Percentiles rank a stretch among this genome's conserved stretches.
These are phyloP conservation scores for Microctonus hyperodae DNA, from an alignment of 2,888 invertebrate genomes.

Conservation along the genomic window DNA sequence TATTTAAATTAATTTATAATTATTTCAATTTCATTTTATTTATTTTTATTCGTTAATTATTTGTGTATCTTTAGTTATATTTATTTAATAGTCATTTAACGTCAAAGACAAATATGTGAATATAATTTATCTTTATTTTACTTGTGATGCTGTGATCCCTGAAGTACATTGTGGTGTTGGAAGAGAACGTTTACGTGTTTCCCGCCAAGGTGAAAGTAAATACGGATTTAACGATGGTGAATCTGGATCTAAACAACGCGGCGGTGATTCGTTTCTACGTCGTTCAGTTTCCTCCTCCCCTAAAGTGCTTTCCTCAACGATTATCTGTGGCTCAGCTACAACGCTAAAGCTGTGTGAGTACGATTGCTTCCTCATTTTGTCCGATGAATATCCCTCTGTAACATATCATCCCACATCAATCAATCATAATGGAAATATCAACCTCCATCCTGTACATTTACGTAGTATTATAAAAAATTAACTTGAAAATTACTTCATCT, in stretches of 20 bases:
- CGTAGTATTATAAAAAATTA: no score
- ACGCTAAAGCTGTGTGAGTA: constrained; percentile 48
- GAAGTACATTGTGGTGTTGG: constrained; percentile 86
- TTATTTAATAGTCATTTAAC: no score
- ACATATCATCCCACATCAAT: no score
- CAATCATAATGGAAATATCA: no score
- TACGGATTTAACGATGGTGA: constrained; percentile 81
- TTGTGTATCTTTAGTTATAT: no score
- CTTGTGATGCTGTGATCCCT: constrained; percentile 86
- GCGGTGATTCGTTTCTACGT: constrained; percentile 65
- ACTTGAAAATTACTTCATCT: no score
- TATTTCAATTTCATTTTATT: neutral
- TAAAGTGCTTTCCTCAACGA: constrained; percentile 79
- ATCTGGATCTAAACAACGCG: constrained; percentile 76
- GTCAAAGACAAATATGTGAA: no score
- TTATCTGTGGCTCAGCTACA: constrained; percentile 78
- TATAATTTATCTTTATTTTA: constrained; percentile 40
- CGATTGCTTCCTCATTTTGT: constrained; percentile 56
- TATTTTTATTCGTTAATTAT: no score
- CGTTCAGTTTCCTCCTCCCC: constrained; percentile 71
- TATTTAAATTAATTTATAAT: no score
- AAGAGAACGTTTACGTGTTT: constrained; percentile 81
- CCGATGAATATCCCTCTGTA: constrained; percentile 1
- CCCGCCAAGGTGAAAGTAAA: constrained; percentile 81
- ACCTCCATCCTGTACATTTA: no score